Evolutionary conservation across 2,888 invertebrate genomes (phyloP), one percentile per base, ranked within the genome.

Genomic region (Mystacides longicornis): DNA sequence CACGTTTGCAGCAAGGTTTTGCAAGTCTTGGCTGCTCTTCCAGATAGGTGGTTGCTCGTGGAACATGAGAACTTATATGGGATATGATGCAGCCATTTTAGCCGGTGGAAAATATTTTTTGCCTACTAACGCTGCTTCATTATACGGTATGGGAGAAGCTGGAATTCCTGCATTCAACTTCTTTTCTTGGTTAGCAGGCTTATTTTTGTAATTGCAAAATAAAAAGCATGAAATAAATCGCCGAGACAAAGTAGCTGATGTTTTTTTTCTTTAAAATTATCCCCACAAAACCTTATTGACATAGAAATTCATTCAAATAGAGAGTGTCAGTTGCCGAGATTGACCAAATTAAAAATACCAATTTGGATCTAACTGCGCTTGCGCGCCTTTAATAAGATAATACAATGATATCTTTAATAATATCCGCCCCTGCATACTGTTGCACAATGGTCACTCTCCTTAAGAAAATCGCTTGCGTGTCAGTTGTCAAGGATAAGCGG

Each of bases 1-100:
- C 0, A 65, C 65, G 2, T 74, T 74, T 65, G 65, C 65, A 1
- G 70, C 70, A 0, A 60, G 67, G 1, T 55, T 52, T 2, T 75
- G 75, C 55, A 18, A 54, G 3, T 60, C 60, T 62, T 71, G 68
- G 67, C 63, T 67, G 0, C 59, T 59, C 0, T 75, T 72, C 57
- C 64, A 66, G 58, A n/a, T 23, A 1, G 48, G 54, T 2, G 14
- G 5, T 2, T 51, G 51, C 22, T 23, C 19, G 2, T 7, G 11
- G 3, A 51, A 51, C 18, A 14, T 11, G 1, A 42, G 22, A 42
- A 22, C 22, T 2, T n/a, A 22, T 42, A 51, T 51, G 51, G 51
- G 51, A 14, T 51, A 50, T 3, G 21, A 31, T 9, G 20, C 21
- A 16, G 19, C 31, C 14, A 20, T 1, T 2, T 14, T 19, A 2